Evolutionary conservation across 1,140 invertebrate species (phyloP), one percentile per base, ranked within the genome.

Genomic region (Penaeus japonicus): DNA sequence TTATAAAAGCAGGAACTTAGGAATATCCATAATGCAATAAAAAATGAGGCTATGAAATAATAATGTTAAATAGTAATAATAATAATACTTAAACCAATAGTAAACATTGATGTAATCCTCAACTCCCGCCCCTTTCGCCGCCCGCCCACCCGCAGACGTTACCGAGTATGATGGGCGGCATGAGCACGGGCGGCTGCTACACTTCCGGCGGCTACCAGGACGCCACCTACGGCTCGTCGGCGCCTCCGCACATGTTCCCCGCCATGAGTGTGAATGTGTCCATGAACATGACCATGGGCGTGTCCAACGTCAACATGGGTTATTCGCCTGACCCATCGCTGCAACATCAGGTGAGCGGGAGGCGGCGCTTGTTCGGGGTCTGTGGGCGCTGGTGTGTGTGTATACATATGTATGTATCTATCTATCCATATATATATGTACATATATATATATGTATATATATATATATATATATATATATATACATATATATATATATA

Each of bases 181-280:
- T 89, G 89, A 84, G 89, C 87, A 90, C 80, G 30, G 89, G 59
- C 91, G 91, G 86, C 90, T 91, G 83, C 90, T 91, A 84, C 91
- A 91, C 55, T 89, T 90, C 24, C 90, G 91, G 59, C 83, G 90
- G 70, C 90, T 91, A 85, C 85, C 90, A 88, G n/a, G 91, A 90
- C 85, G 87, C 73, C 77, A 78, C 78, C 78, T 77, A 83, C 70
- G 73, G 70, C 10, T 53, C 87, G 15, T 70, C 83, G 39, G 80
- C 90, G 24, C 78, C 89, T 54, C 83, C 89, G 30, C 86, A 87
- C 88, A 90, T 91, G 89, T 97, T 97, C 92, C 96, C 96, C 24
- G 96, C 96, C 89, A 98, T 99, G 97, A 97, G 96, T 91, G 97
- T 98, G 86, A 99, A 98, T 92, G 97, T 98, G 0, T 98, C 97